A percentile compares a stretch with the other conserved stretches of the same genome.
Conservation (phyloP, 2,888 invertebrate genomes). For the Acanthococcus lagerstroemiae region DNA sequence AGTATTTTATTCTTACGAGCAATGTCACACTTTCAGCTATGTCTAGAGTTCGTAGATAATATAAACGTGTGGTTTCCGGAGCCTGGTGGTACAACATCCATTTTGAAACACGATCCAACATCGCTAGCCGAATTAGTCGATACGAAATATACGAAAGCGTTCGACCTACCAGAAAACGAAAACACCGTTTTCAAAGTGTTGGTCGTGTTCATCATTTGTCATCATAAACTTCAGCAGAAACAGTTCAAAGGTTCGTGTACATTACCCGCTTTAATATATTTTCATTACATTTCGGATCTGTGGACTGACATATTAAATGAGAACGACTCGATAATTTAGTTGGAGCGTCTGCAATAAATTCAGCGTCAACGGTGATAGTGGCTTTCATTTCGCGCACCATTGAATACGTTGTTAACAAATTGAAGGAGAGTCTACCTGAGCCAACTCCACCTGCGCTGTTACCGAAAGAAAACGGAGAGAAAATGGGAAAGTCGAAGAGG, state of each 20-base stretch:
- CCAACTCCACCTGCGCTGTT: not conserved
- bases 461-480: not conserved
- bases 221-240: conserved; percentile 12
- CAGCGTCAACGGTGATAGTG: conserved; percentile 12
- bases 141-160: conserved; percentile 6
- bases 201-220: conserved; percentile 21
- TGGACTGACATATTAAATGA: too few species aligned
- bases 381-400: conserved; percentile 8
- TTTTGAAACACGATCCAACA: conserved; percentile 14
- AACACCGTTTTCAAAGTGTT: conserved; percentile 22
- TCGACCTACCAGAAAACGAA: conserved; percentile 5
- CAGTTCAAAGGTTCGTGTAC: conserved; percentile 1
- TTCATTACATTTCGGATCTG: too few species aligned
- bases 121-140: conserved; percentile 8
- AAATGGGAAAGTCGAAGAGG: not conserved
- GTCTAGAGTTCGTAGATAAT: conserved; percentile 20
- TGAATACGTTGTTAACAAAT: conserved; percentile 14
- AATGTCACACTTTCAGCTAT: not conserved
- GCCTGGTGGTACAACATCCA: not conserved
- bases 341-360: not conserved
- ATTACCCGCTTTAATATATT: too few species aligned
- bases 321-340: not conserved
- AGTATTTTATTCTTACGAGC: not conserved
- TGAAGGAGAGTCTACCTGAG: conserved; percentile 8
- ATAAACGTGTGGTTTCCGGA: conserved; percentile 17